These are phyloP conservation scores for Dolichotis patagonum DNA, from an alignment of 2,113 vertebrate genomes.

Conservation along the genomic window DNA sequence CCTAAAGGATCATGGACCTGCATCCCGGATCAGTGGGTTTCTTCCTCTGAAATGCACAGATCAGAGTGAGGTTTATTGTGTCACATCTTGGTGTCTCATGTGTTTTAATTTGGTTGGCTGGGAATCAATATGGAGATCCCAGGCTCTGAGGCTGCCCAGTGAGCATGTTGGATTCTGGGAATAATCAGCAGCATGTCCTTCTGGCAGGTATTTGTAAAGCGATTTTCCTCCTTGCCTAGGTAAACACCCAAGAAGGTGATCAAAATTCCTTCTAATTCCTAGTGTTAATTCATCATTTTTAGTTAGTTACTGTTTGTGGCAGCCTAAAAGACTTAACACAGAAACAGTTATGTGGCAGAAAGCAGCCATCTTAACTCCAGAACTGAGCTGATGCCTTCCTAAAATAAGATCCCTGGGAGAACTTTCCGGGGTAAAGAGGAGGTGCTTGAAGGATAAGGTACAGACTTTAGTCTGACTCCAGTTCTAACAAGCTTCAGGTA, in stretches of 20 bases:
- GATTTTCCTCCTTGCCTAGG: not conserved
- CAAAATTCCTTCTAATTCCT: slow-evolving; percentile 21
- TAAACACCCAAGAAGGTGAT: not conserved
- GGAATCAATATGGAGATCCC: not conserved
- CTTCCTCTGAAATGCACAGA: not conserved
- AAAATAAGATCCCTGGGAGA: not conserved
- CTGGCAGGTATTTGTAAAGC: not conserved
- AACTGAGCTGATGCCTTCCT: not conserved
- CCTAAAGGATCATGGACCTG: not conserved
- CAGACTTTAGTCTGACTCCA: not conserved
- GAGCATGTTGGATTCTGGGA: not conserved
- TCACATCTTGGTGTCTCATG: not conserved
- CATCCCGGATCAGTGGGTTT: not conserved
- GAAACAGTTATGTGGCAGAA: not conserved
- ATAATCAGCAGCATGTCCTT: not conserved
- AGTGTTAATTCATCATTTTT: not conserved
- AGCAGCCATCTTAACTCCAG: not conserved
- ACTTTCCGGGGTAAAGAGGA: not conserved
- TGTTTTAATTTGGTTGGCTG: not conserved
- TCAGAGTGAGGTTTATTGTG: not conserved
- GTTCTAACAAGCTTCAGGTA: not conserved
- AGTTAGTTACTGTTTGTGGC: not conserved
- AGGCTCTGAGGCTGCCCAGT: not conserved
- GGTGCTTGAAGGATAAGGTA: not conserved
- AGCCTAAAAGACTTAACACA: not conserved